These are phyloP conservation scores for Pterocles orientalis DNA, from an alignment of 2,113 vertebrate species.

Conservation along the genomic window DNA sequence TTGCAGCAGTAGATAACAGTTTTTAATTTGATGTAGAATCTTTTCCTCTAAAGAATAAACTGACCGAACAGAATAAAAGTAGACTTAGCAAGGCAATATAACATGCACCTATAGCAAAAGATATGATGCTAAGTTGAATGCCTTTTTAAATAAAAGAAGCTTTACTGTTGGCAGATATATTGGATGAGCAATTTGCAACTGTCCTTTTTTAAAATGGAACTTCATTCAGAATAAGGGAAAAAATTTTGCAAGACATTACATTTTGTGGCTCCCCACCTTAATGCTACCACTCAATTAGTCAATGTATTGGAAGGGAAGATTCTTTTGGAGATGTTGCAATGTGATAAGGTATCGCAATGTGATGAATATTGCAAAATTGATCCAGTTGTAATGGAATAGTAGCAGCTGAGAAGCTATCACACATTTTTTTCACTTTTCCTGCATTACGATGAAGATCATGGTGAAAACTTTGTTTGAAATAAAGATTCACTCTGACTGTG, in stretches of 20 bases:
- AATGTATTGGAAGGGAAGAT: neutral
- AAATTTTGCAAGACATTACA: neutral
- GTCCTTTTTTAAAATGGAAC: neutral
- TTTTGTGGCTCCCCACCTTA: neutral
- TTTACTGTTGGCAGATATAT: neutral
- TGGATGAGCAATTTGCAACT: neutral
- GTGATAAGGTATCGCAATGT: neutral
- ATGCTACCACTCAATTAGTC: neutral
- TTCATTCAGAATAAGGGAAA: neutral
- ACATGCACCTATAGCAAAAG: neutral
- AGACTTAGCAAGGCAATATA: neutral
- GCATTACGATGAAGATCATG: neutral
- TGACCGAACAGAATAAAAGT: neutral
- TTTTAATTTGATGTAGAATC: neutral
- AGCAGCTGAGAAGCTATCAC: neutral
- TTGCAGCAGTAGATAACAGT: neutral
- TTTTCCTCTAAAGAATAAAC: neutral
- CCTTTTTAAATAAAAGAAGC: neutral
- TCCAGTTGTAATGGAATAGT: neutral
- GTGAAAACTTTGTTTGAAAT: neutral
- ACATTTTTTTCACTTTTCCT: neutral
- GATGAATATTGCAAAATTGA: neutral
- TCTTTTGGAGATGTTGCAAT: neutral
- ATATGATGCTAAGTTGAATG: neutral
- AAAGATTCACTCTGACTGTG: neutral